Base-by-base conservation (phyloP, 2,888 invertebrate genomes). In the Campaea margaritaria region DNA sequence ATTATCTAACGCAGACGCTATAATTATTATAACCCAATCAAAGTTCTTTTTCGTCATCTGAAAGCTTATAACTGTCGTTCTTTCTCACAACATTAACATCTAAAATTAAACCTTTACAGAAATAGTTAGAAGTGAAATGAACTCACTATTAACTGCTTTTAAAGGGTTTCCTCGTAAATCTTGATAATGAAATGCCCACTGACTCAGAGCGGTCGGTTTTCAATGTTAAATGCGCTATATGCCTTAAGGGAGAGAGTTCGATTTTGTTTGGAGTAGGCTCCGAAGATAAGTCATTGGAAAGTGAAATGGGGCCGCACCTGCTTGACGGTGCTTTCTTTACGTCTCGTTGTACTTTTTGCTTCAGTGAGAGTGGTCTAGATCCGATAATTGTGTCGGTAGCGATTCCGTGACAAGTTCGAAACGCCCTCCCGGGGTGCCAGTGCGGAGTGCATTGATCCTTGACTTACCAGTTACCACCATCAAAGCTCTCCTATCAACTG, bases 331-430 rank as follows among this genome's bases (percentile, higher is more conserved):
- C 89, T 91, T 90, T 91, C 91, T 91, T 91, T 87, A 82, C 83
- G 81, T 86, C 85, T 82, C 85, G 83, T 75, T 82, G 84, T 87
- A 88, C 89, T 90, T 90, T 91, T 91, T 90, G 86, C 87, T 82
- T 82, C 83, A 91, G 91, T 87, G 91, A 91, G 91, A 92, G 91
- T 91, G 91, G 87, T 91, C 91, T 89, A 90, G 88, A 87, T 91
- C 79, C 82, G 85, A 85, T 89, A 88, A 90, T 90, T 89, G 87
- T 87, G 86, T 80, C 86, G 89, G 89, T 87, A 86, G 87, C 83
- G 78, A 79, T 73, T 83, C 85, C 83, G 86, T 86, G 88, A 87
- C 86, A 85, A 75, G 81, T 75, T 74, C 72, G 77, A 66, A 72
- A 70, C 80, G 80, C 81, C 79, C 78, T 76, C 79, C 79, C 71